Evolutionary conservation across 2,888 invertebrate genomes (phyloP).

Genomic region (Yponomeuta sedellus): DNA sequence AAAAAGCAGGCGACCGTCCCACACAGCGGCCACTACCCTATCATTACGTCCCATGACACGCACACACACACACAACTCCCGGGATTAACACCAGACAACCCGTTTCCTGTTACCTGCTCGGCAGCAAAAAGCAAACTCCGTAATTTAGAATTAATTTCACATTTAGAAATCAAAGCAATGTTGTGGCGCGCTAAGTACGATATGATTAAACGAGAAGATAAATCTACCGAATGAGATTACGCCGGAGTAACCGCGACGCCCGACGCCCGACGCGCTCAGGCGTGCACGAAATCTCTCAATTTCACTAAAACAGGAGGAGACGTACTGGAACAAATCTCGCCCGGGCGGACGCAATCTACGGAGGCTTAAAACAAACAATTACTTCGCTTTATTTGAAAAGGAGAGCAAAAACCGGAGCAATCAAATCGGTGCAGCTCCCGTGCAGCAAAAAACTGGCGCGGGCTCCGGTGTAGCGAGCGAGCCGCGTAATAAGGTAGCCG

Average conservation of each 20-base stretch:
- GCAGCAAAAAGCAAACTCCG: constrained; percentile 60
- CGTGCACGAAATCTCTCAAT: constrained; percentile 59
- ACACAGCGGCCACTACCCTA: constrained; percentile 46
- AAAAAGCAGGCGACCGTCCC: constrained; percentile 55
- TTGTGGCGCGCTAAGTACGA: constrained; percentile 21
- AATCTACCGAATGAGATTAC: constrained; percentile 22
- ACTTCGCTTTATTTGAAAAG: constrained; percentile 71
- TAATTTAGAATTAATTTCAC: constrained; percentile 69
- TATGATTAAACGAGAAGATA: constrained; percentile 24
- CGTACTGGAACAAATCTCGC: constrained; percentile 65
- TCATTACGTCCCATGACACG: constrained; percentile 52
- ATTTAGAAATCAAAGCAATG: constrained; percentile 47
- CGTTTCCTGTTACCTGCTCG: constrained; percentile 73
- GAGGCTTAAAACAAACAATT: constrained; percentile 74
- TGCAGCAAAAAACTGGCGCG: constrained; percentile 61
- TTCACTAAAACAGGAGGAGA: constrained; percentile 55
- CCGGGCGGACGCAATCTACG: constrained; percentile 64
- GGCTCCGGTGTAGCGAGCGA: constrained; percentile 48
- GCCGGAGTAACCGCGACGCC: constrained; percentile 22
- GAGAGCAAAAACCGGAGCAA: constrained; percentile 68
- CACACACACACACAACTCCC: constrained; percentile 43
- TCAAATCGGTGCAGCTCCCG: constrained; percentile 70
- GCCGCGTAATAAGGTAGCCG: constrained; percentile 56
- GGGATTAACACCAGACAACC: constrained; percentile 70
- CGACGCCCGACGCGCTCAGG: constrained; percentile 39